Evolutionary conservation across 2,797 vertebrate species (phyloP), one percentile per base, ranked within the genome.

Genomic region (Sebastes glaucus): DNA sequence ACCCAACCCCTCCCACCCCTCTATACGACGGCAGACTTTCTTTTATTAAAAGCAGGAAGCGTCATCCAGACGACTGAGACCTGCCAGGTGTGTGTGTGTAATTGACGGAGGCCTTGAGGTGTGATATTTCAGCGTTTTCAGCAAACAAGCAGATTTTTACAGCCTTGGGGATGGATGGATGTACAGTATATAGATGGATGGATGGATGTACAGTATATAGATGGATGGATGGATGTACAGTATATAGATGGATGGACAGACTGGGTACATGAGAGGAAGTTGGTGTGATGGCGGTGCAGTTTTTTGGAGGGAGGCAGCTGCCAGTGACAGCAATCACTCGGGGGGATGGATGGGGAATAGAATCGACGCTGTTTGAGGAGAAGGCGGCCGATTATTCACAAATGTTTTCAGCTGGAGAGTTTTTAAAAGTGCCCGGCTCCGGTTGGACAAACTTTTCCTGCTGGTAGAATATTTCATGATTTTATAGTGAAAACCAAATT

Each of bases 71-170:
- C 84, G 75, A 82, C 71, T 59, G 82, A 83, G 83, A 87, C 57
- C 81, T 86, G 85, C 78, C 84, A 80, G 76, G 81, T 87, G 87
- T 84, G 59, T 81, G 62, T 71, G 57, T 67, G 72, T 76, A 87
- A 80, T 70, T 83, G 82, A 83, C 6, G 56, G 22, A 61, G 52
- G 69, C 64, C 82, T 77, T 52, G 10, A 71, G 79, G 64, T 78
- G 78, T 71, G 76, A 81, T 81, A 72, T 80, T 84, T 74, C 25
- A 46, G 28, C 20, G 1, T 85, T 84, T 84, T 88, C 82, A 78
- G 74, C 76, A 91, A 85, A 82, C 70, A 86, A 75, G 80, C 85
- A 65, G 59, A 77, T 84, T 88, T 88, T 77, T 76, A 63, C 35
- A 61, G 52, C 64, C 81, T 60, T 70, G 38, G 81, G 25, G 69